Evolutionary conservation across 2,888 invertebrate species (phyloP).

Genomic region (Odontomyia ornata): DNA sequence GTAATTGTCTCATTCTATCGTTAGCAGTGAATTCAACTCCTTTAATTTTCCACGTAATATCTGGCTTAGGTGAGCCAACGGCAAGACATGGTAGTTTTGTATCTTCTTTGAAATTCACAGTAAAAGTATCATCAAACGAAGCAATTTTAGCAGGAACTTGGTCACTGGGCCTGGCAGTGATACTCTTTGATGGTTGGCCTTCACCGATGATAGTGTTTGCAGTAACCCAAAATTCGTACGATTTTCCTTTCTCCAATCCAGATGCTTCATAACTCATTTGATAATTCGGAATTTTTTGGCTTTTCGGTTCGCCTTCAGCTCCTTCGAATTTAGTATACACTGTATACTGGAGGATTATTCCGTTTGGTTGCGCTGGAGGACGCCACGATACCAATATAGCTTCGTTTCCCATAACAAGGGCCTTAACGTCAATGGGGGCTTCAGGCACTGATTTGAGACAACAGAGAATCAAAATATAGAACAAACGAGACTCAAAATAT

Average conservation of each 20-base stretch:
- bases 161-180: constrained; percentile 81
- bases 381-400: constrained; percentile 95
- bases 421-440: constrained; percentile 91
- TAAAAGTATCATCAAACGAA: constrained; percentile 93
- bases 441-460: constrained; percentile 77
- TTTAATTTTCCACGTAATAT: constrained; percentile 89
- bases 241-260: constrained; percentile 80
- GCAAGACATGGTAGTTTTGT: constrained; percentile 90
- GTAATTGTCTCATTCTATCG: constrained; percentile 83
- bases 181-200: constrained; percentile 88
- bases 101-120: constrained; percentile 90
- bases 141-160: constrained; percentile 91
- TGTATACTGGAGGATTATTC: constrained; percentile 91
- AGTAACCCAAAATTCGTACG: constrained; percentile 94
- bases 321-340: constrained; percentile 86
- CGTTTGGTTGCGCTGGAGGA: constrained; percentile 91
- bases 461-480: background rate
- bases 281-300: constrained; percentile 81
- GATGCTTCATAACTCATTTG: constrained; percentile 89
- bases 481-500: background rate
- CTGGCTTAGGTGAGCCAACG: constrained; percentile 90
- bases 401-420: constrained; percentile 89
- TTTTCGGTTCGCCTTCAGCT: constrained; percentile 72
- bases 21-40: constrained; percentile 80
- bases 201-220: constrained; percentile 94